phyloP scores from a whole-genome alignment of 2,888 invertebrate species.

The Horisme vitalbata region DNA sequence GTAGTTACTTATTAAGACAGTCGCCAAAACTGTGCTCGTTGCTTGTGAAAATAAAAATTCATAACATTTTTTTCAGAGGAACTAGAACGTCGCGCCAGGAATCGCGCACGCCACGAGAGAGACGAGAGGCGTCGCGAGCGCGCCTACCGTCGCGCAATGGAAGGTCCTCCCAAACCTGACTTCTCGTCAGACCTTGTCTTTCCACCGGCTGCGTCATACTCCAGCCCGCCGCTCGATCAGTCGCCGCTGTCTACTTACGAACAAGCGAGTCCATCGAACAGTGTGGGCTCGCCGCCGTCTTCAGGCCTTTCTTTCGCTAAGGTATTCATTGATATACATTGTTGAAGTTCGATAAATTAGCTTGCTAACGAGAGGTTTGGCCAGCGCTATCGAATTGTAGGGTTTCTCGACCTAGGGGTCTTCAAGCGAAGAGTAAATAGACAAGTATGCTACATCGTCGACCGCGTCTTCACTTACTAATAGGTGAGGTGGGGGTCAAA shows the following conservation, averaged over 20 bases:
- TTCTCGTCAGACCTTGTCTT: conserved; percentile 80
- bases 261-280: conserved; percentile 39
- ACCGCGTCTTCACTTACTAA: too few species aligned
- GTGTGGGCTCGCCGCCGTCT: conserved; percentile 47
- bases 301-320: conserved; percentile 75
- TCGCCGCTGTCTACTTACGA: conserved; percentile 35
- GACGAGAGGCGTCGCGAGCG: conserved; percentile 92
- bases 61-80: conserved; percentile 82
- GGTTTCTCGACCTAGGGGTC: too few species aligned
- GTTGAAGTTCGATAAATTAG: too few species aligned
- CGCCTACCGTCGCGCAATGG: conserved; percentile 87
- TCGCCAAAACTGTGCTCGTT: too few species aligned
- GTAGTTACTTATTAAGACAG: too few species aligned
- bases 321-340: too few species aligned
- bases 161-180: conserved; percentile 85
- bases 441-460: too few species aligned
- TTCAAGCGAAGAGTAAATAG: too few species aligned
- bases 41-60: too few species aligned
- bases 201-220: conserved; percentile 57
- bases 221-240: conserved; percentile 42
- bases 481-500: too few species aligned
- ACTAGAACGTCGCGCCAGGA: conserved; percentile 86
- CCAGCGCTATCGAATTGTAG: too few species aligned
- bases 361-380: too few species aligned
- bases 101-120: conserved; percentile 87